These are phyloP conservation scores for Mycogona germanica DNA, from an alignment of 2,888 invertebrate genomes.

Conservation along the genomic window DNA sequence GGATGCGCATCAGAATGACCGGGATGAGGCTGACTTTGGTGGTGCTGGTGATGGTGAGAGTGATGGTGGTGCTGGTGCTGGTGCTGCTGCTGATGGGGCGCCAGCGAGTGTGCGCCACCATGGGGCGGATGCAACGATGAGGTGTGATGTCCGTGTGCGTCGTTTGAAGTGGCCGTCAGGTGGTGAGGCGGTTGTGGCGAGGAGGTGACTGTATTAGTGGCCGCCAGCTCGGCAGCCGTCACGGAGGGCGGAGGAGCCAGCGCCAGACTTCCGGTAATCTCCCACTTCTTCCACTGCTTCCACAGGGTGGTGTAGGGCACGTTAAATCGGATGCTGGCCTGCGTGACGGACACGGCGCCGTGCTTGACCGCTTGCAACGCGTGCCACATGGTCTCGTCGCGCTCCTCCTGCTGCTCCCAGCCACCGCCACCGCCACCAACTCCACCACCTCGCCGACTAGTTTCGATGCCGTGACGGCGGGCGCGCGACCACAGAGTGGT, in stretches of 20 bases:
- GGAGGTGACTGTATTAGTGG: neutral
- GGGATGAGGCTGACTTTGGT: neutral
- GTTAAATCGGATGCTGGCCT: constrained; percentile 61
- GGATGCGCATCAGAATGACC: too few relatives aligned
- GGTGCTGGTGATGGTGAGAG: neutral
- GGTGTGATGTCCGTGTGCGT: neutral
- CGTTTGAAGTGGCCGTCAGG: neutral
- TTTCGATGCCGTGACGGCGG: constrained; percentile 70
- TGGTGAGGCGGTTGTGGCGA: constrained; percentile 1
- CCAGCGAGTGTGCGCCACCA: constrained; percentile 2
- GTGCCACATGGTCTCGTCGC: constrained; percentile 19
- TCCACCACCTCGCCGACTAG: constrained; percentile 32
- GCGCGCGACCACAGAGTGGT: constrained; percentile 89
- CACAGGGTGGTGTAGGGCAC: constrained; percentile 80
- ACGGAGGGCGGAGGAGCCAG: neutral
- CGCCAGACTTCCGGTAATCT: constrained; percentile 5
- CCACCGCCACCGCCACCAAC: too few relatives aligned
- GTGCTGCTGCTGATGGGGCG: neutral
- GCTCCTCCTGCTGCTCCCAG: constrained; percentile 13
- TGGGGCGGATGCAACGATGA: neutral
- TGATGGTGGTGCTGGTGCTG: neutral
- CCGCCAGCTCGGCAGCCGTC: neutral
- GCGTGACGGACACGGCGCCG: constrained; percentile 19
- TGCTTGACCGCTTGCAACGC: constrained; percentile 19
- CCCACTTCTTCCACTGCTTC: constrained; percentile 23